These are phyloP conservation scores for Trypoxylon attenuatum DNA, from an alignment of 2,888 invertebrate species.

Conservation along the genomic window DNA sequence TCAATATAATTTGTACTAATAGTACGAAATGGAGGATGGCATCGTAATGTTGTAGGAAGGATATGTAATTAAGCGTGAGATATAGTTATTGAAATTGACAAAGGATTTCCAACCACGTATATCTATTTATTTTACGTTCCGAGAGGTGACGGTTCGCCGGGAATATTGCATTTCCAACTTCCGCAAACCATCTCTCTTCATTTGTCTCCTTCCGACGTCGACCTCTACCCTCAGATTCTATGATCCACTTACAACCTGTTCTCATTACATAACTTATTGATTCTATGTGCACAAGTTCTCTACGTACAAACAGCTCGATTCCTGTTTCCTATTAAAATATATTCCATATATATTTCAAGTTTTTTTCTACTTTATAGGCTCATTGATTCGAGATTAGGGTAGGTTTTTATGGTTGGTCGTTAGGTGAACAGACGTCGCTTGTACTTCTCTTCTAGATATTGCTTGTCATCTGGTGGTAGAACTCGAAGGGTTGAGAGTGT, in stretches of 20 bases:
- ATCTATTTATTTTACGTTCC: conserved; percentile 58
- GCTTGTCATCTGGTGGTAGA: conserved; percentile 33
- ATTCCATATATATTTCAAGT: too few relatives aligned
- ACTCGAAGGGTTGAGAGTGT: conserved; percentile 42
- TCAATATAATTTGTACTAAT: too few relatives aligned
- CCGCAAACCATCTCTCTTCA: conserved; percentile 61
- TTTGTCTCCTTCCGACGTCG: conserved; percentile 60
- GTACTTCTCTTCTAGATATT: conserved; percentile 13
- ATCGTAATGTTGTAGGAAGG: background rate
- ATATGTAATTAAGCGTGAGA: conserved; percentile 13
- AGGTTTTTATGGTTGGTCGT: too few relatives aligned
- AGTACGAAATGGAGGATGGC: too few relatives aligned
- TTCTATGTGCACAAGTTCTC: conserved; percentile 33
- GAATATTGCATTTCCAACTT: conserved; percentile 61
- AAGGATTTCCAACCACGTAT: conserved; percentile 49
- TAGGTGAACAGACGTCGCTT: conserved; percentile 10
- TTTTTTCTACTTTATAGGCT: too few relatives aligned
- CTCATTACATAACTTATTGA: conserved; percentile 54
- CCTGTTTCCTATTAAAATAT: too few relatives aligned
- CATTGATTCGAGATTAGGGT: too few relatives aligned
- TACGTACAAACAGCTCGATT: too few relatives aligned
- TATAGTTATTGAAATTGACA: conserved; percentile 30
- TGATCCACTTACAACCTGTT: conserved; percentile 53
- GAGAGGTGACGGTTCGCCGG: conserved; percentile 43
- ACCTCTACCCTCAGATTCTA: conserved; percentile 47